Conservation (phyloP, 2,113 vertebrate genomes). For the Hemichromis elongatus region DNA sequence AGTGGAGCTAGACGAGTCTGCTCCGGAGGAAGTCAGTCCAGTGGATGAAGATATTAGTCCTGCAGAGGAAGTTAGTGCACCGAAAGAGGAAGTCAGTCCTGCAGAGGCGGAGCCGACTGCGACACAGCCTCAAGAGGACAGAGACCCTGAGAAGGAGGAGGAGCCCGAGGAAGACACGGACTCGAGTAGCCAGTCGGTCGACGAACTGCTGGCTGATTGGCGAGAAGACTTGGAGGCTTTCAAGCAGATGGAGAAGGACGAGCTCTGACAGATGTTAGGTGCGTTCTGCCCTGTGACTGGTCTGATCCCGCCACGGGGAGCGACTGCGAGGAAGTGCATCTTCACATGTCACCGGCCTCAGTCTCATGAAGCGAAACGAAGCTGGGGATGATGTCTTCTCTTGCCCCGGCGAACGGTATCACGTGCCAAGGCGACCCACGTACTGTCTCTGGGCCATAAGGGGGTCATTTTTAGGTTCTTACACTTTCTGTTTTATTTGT, state of each 20-base stretch:
- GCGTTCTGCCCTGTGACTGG: neutral
- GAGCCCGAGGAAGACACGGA: conserved; percentile 41
- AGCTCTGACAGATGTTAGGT: conserved; percentile 82
- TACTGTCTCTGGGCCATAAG: conserved; percentile 22
- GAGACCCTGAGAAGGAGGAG: conserved; percentile 35
- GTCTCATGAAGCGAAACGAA: neutral
- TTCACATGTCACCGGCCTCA: neutral
- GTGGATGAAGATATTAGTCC: neutral
- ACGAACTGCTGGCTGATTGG: conserved; percentile 95
- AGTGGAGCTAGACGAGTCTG: conserved; percentile 64
- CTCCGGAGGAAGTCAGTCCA: conserved; percentile 7
- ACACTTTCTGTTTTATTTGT: conserved; percentile 23
- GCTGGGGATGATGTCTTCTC: neutral
- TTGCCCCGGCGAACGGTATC: neutral
- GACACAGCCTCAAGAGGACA: conserved; percentile 1
- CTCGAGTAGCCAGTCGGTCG: conserved; percentile 76
- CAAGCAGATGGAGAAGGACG: conserved; percentile 97
- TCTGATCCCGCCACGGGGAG: neutral
- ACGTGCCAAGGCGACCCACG: conserved; percentile 21
- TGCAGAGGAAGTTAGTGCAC: neutral
- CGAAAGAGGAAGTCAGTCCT: conserved; percentile 5
- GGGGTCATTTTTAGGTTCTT: conserved; percentile 15
- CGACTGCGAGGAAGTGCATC: neutral
- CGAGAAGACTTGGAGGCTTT: conserved; percentile 97
- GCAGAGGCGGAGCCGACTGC: neutral